Evolutionary conservation across 2,888 invertebrate genomes (phyloP).

Genomic region (Lithophane leautieri): DNA sequence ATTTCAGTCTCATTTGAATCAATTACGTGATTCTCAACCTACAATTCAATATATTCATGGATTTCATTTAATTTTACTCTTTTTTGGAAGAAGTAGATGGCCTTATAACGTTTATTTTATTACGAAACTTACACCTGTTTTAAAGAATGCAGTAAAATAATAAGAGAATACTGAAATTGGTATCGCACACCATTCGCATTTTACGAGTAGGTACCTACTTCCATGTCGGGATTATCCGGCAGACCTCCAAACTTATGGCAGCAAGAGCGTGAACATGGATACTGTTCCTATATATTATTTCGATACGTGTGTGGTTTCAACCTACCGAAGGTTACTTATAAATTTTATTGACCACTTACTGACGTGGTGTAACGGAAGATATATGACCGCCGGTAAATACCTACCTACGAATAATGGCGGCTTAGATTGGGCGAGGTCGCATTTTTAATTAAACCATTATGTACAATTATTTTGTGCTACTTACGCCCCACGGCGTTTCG

Average conservation of each 20-base stretch:
- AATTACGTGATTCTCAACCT: background rate
- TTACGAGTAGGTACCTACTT: conserved; percentile 1
- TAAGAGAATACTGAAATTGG: conserved; percentile 5
- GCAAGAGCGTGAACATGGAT: conserved; percentile 6
- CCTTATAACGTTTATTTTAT: background rate
- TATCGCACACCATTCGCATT: conserved; percentile 15
- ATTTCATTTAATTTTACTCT: background rate
- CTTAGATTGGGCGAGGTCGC: conserved; percentile 72
- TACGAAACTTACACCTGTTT: conserved; percentile 20
- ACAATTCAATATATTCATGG: background rate
- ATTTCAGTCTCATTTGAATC: background rate
- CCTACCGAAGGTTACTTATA: conserved; percentile 69
- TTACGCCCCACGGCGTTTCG: conserved; percentile 62
- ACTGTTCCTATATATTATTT: conserved; percentile 23
- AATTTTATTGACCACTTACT: conserved; percentile 64
- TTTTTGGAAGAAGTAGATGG: background rate
- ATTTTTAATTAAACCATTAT: conserved; percentile 76
- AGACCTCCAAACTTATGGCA: conserved; percentile 30
- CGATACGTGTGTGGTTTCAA: conserved; percentile 24
- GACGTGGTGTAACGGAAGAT: conserved; percentile 70
- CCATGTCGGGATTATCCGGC: conserved; percentile 30
- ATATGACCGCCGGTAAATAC: conserved; percentile 67
- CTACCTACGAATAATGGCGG: conserved; percentile 66
- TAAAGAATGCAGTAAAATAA: conserved; percentile 24
- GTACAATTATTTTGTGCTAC: conserved; percentile 68